Evolutionary conservation across 2,888 invertebrate species (phyloP).

Genomic region (Timema cristinae): DNA sequence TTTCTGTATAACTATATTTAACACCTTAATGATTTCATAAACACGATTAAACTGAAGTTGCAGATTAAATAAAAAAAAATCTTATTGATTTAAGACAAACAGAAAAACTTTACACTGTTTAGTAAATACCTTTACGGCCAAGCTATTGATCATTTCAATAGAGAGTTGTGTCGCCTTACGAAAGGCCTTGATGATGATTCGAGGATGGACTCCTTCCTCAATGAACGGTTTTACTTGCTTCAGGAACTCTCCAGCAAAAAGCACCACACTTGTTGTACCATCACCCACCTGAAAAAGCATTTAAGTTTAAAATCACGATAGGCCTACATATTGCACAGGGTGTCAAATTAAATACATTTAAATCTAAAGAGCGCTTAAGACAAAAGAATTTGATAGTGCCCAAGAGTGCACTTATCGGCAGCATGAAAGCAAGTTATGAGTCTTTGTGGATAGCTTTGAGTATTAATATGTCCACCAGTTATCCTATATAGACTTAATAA

Average conservation of each 20-base stretch:
- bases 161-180: slow-evolving; percentile 79
- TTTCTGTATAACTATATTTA: too few relatives aligned
- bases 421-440: too few relatives aligned
- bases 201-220: slow-evolving; percentile 95
- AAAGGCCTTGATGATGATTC: slow-evolving; percentile 85
- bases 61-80: too few relatives aligned
- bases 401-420: too few relatives aligned
- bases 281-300: slow-evolving; percentile 76
- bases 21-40: too few relatives aligned
- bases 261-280: slow-evolving; percentile 96
- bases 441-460: too few relatives aligned
- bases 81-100: too few relatives aligned
- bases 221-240: slow-evolving; percentile 92
- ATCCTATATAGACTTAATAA: too few relatives aligned
- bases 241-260: slow-evolving; percentile 91
- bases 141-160: slow-evolving; percentile 73
- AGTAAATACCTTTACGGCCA: slow-evolving; percentile 62
- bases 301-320: slow-evolving; percentile 6
- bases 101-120: too few relatives aligned
- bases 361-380: background rate
- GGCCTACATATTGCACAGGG: background rate
- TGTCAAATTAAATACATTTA: background rate
- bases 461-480: too few relatives aligned
- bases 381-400: background rate
- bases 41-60: too few relatives aligned